Base-by-base conservation (phyloP, 2,888 invertebrate genomes). In the Hesperia comma region DNA sequence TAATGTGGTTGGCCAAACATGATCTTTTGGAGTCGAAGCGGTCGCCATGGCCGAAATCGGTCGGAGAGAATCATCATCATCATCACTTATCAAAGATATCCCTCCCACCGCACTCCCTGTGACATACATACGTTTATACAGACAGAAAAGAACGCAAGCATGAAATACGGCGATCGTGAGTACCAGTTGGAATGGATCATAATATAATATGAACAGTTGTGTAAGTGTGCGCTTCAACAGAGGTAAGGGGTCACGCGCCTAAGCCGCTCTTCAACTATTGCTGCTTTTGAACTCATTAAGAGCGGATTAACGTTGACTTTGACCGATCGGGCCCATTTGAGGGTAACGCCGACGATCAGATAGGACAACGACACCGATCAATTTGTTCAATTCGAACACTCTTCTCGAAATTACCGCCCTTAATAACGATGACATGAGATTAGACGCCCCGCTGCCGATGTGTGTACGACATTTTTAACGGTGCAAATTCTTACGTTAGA, bases 231-330 rank as follows among this genome's bases (percentile, higher is more conserved):
- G 57, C 21, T 49, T 37, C 17, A 32, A 32, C 17, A 12, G 40
- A 64, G 56, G 51, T 64, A 64, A 64, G 49, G 70, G 75, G 77
- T 74, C 71, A 72, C 73, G 68, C 73, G 71, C 75, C 71, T 82
- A 82, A 82, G 77, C 78, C 75, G 69, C 71, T 75, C 80, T 15
- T 78, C 79, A 80, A 82, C 86, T 83, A 86, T 87, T 86, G 83
- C 83, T 86, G 84, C 85, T 86, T 85, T 87, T 86, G 84, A 87
- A 88, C 88, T 88, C 89, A 89, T 90, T 90, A 87, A 82, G 81
- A 73, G 74, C 74, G 88, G 89, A 90, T 90, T 88, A 89, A 78
- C 82, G 79, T 77, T 85, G 88, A 90, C 89, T 87, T 88, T 91
- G 90, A 90, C 80, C 79, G 87, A 90, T 90, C 77, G 80, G 79